These are phyloP conservation scores for Drosophila pandora DNA, from an alignment of 1,140 invertebrate genomes.

Conservation along the genomic window DNA sequence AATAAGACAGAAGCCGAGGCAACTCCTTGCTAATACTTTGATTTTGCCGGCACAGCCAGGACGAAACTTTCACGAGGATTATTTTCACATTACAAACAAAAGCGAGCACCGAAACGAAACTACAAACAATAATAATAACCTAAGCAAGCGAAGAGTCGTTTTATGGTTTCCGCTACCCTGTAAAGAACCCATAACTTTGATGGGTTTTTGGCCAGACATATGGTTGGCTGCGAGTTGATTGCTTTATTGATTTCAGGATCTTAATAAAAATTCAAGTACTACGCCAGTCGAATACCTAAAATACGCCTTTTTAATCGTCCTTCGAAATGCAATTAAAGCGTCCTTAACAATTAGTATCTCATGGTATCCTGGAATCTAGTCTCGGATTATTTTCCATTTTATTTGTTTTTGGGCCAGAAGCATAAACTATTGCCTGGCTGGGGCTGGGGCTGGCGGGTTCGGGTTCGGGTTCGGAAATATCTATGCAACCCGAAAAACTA, in stretches of 20 bases:
- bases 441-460: too few relatives aligned
- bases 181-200: not conserved
- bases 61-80: constrained; percentile 65
- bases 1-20: constrained; percentile 10
- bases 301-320: not conserved
- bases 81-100: constrained; percentile 79
- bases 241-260: not conserved
- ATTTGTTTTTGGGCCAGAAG: constrained; percentile 26
- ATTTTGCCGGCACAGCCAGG: constrained; percentile 49
- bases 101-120: constrained; percentile 50
- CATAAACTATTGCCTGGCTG: constrained; percentile 52
- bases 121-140: constrained; percentile 61
- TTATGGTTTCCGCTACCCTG: constrained; percentile 35
- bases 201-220: not conserved
- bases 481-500: not conserved
- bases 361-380: not conserved
- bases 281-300: too few relatives aligned
- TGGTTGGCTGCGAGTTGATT: not conserved
- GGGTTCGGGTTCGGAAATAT: constrained; percentile 21
- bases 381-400: not conserved
- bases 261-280: not conserved
- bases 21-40: constrained; percentile 66
- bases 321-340: constrained; percentile 38
- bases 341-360: constrained; percentile 12
- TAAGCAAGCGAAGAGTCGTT: constrained; percentile 31